A percentile compares a stretch with the other conserved stretches of the same genome.
Conservation (phyloP, 2,888 invertebrate genomes). For the Sarcophaga caerulescens region DNA sequence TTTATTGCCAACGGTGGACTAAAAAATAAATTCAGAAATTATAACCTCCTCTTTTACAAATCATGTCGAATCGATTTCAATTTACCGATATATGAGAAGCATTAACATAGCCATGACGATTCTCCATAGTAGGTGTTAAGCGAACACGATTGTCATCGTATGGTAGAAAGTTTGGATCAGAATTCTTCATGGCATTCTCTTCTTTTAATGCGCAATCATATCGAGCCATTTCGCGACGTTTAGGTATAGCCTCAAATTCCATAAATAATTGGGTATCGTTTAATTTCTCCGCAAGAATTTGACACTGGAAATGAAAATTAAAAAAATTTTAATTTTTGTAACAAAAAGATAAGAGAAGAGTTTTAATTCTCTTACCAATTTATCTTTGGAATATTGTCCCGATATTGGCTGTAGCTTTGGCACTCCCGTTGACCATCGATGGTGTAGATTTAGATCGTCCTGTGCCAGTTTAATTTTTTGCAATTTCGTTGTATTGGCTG, state of each 20-base stretch:
- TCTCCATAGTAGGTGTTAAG: conserved; percentile 90
- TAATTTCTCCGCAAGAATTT: conserved; percentile 86
- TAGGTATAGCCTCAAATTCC: conserved; percentile 93
- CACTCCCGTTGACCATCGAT: conserved; percentile 88
- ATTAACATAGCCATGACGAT: conserved; percentile 95
- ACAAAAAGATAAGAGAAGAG: too few relatives aligned
- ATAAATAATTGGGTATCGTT: conserved; percentile 88
- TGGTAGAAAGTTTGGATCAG: conserved; percentile 86
- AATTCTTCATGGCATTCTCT: conserved; percentile 84
- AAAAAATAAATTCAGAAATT: conserved; percentile 61
- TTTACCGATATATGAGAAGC: conserved; percentile 93
- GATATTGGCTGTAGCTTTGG: conserved; percentile 88
- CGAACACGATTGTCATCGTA: conserved; percentile 93
- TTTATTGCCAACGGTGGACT: conserved; percentile 91
- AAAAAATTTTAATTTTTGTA: neutral
- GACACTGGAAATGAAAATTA: conserved; percentile 82
- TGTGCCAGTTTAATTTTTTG: conserved; percentile 78
- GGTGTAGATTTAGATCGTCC: conserved; percentile 82
- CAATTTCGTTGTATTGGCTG: conserved; percentile 76
- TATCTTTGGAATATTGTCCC: conserved; percentile 90
- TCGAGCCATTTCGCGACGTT: conserved; percentile 86
- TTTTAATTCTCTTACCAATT: conserved; percentile 83
- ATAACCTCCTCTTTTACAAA: neutral
- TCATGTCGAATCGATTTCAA: neutral
- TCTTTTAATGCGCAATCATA: conserved; percentile 88